Base-by-base conservation (phyloP, 2,113 vertebrate species). In the Mobula birostris region DNA sequence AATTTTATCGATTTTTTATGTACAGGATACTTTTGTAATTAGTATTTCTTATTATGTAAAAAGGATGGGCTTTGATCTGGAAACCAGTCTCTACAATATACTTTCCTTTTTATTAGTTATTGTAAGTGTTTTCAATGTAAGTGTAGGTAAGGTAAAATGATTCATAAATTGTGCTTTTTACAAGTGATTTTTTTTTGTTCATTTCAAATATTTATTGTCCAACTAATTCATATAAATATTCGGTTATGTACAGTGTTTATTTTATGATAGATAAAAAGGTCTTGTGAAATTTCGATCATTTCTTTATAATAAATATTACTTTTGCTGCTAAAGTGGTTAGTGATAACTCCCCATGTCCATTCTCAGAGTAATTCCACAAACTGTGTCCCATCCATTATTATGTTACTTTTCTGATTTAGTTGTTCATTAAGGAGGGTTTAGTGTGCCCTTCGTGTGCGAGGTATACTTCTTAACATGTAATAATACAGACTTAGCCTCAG, bases 271-370 rank as follows among this genome's bases (percentile, higher is more conserved):
- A 93, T 74, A 93, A 93, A 82, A 93, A 93, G 40, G 91, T 93
- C 91, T 93, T 93, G 91, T 93, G 91, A 93, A 93, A 93, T 93
- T 93, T 93, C 91, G 91, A 93, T 93, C 91, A 93, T 93, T 93
- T 93, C 91, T 93, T 74, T 74, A 93, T 93, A 93, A 93, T 93
- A 93, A 93, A 93, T 93, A 93, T 93, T 70, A 93, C 91, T 93
- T 93, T 93, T 93, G 91, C 91, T 93, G 91, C 91, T 93, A 70
- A 93, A 93, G 36, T 93, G 90, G 32, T 93, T 93, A 90, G 66
- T 91, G 40, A 32, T 93, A 93, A 36, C 21, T 74, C 12, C 91
- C 91, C 70, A 93, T 40, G 9, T 72, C 66, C 66, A 92, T 92
- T n/a, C 70, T 76, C 11, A 14, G 24, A 87, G 48, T 36, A 79